These are phyloP conservation scores for Poeciliopsis prolifica DNA, from an alignment of 2,113 vertebrate genomes.

Conservation along the genomic window DNA sequence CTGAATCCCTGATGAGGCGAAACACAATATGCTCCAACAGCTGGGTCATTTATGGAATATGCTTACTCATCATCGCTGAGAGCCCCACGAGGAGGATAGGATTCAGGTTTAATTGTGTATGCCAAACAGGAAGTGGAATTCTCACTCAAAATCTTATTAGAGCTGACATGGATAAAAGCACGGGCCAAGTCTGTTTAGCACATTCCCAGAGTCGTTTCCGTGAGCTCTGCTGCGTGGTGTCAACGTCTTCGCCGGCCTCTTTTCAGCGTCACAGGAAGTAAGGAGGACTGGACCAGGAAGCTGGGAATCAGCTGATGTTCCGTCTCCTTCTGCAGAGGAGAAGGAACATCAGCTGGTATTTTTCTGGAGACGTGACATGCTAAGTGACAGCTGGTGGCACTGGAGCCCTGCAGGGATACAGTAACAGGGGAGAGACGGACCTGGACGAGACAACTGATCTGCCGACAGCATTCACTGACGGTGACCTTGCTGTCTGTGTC, in stretches of 20 bases:
- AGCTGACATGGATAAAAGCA: neutral
- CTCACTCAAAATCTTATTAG: neutral
- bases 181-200: neutral
- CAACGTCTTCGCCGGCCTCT: neutral
- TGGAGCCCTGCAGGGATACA: slow-evolving; percentile 32
- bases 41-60: slow-evolving; percentile 70
- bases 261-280: neutral
- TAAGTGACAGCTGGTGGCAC: slow-evolving; percentile 54
- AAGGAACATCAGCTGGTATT: slow-evolving; percentile 6
- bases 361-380: slow-evolving; percentile 20
- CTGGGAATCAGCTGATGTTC: neutral
- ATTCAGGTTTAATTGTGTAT: slow-evolving; percentile 19
- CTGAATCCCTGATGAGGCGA: slow-evolving; percentile 65
- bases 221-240: neutral
- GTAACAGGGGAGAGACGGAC: slow-evolving; percentile 36
- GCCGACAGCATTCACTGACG: slow-evolving; percentile 36
- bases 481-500: slow-evolving; percentile 65
- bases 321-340: neutral
- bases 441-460: slow-evolving; percentile 37
- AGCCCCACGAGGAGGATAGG: slow-evolving; percentile 4
- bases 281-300: neutral
- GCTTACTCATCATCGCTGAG: slow-evolving; percentile 59
- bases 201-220: neutral
- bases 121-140: neutral
- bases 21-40: slow-evolving; percentile 71